These are phyloP conservation scores for Megalonaias nervosa DNA, from an alignment of 1,140 invertebrate genomes.

Conservation along the genomic window DNA sequence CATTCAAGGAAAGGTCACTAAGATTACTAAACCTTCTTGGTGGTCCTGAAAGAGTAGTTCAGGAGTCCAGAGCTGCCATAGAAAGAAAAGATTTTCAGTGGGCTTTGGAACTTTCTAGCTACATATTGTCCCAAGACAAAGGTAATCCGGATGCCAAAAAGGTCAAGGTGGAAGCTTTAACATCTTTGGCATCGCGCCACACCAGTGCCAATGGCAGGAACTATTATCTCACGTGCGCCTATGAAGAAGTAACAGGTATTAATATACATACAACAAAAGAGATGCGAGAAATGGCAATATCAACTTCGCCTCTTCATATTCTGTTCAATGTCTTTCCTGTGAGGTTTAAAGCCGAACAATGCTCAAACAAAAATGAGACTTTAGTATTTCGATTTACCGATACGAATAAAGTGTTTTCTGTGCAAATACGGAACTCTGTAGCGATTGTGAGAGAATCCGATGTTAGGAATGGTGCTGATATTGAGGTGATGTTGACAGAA, in stretches of 20 bases:
- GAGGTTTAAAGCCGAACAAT: constrained; percentile 52
- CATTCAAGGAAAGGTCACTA: constrained; percentile 41
- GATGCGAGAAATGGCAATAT: constrained; percentile 25
- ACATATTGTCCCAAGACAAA: constrained; percentile 33
- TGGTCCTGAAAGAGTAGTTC: constrained; percentile 31
- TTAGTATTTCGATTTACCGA: constrained; percentile 47
- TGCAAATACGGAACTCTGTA: constrained; percentile 49
- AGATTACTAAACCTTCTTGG: constrained; percentile 50
- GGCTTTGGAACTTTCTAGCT: constrained; percentile 54
- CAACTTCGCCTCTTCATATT: constrained; percentile 33
- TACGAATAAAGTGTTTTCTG: constrained; percentile 20
- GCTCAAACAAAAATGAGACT: constrained; percentile 33
- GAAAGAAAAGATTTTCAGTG: constrained; percentile 55
- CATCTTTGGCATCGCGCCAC: constrained; percentile 44
- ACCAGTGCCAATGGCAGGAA: constrained; percentile 56
- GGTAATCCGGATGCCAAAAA: constrained; percentile 44
- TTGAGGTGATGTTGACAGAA: constrained; percentile 40
- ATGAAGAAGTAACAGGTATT: constrained; percentile 46
- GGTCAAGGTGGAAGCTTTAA: constrained; percentile 46
- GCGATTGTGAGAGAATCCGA: constrained; percentile 30
- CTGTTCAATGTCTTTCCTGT: constrained; percentile 38
- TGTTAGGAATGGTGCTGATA: constrained; percentile 31
- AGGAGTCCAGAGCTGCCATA: constrained; percentile 45
- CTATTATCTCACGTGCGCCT: constrained; percentile 53
- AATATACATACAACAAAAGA: constrained; percentile 13